phyloP scores from a whole-genome alignment of 2,888 invertebrate genomes.

The Abrostola tripartita region DNA sequence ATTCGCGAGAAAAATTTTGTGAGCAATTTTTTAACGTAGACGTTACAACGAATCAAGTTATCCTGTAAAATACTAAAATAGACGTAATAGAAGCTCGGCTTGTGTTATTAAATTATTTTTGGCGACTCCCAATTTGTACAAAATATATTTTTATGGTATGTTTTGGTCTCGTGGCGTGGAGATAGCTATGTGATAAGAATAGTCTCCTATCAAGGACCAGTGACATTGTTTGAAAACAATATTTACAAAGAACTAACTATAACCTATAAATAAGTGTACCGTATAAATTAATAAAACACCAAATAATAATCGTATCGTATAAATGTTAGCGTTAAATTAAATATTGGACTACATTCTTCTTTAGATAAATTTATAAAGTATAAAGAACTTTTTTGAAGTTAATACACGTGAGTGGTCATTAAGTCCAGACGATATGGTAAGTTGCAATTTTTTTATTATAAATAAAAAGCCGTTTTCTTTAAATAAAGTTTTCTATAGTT shows the following conservation, averaged over 20 bases:
- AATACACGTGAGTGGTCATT: conserved; percentile 39
- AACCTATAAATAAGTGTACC: conserved; percentile 49
- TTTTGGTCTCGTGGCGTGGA: conserved; percentile 51
- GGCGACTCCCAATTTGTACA: conserved; percentile 31
- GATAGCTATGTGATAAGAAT: conserved; percentile 39
- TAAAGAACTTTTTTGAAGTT: conserved; percentile 33
- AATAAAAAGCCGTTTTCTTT: conserved; percentile 1
- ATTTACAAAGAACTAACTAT: conserved; percentile 37
- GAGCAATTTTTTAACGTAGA: conserved; percentile 63
- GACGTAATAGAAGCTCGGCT: conserved; percentile 42
- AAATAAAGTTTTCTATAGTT: too few species aligned
- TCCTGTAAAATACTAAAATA: conserved; percentile 51
- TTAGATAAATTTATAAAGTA: conserved; percentile 23
- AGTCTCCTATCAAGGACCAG: conserved; percentile 43
- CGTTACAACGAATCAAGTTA: conserved; percentile 77
- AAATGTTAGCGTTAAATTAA: conserved; percentile 48
- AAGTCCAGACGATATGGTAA: conserved; percentile 54
- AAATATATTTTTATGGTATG: conserved; percentile 51
- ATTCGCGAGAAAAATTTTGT: conserved; percentile 64
- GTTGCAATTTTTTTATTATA: conserved; percentile 26
- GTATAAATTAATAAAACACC: conserved; percentile 49
- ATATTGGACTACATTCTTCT: conserved; percentile 25
- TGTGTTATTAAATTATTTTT: conserved; percentile 45
- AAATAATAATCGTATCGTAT: conserved; percentile 47
- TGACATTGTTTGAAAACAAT: conserved; percentile 48